Percentiles rank a stretch among this genome's conserved stretches.
Evolutionary conservation across 2,888 invertebrate species (phyloP).

Genomic region (Scaptomyza polygonia): DNA sequence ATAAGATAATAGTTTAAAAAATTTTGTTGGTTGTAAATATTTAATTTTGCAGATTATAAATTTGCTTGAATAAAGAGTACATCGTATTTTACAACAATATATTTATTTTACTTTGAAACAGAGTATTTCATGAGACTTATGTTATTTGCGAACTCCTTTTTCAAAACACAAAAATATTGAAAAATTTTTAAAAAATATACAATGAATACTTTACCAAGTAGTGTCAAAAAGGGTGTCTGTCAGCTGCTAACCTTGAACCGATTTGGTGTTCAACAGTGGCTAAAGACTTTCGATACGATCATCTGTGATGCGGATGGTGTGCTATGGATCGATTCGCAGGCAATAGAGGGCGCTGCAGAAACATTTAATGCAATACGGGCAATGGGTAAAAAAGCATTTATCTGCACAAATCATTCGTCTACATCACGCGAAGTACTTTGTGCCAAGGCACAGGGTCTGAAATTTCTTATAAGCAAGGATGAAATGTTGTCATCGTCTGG

Average conservation of each 20-base stretch:
- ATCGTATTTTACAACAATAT: no score
- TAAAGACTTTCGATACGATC: conserved; percentile 55
- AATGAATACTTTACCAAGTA: conserved; percentile 16
- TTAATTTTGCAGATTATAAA: no score
- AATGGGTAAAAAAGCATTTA: conserved; percentile 55
- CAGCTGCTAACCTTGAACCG: conserved; percentile 48
- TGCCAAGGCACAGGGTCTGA: conserved; percentile 44
- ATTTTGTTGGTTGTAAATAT: no score
- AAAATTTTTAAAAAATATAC: not conserved
- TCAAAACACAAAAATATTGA: not conserved
- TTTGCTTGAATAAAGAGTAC: no score
- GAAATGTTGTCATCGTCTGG: conserved; percentile 50
- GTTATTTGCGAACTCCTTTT: not conserved
- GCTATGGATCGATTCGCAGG: conserved; percentile 40
- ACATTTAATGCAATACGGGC: conserved; percentile 61
- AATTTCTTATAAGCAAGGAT: conserved; percentile 30
- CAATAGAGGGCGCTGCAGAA: conserved; percentile 43
- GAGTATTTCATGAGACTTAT: not conserved
- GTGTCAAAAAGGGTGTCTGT: conserved; percentile 44
- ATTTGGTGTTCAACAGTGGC: conserved; percentile 48
- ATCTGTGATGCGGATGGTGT: conserved; percentile 57
- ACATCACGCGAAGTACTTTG: conserved; percentile 20
- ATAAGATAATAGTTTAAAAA: not conserved
- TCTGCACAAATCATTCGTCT: conserved; percentile 60
- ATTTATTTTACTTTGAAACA: no score